Evolutionary conservation across 2,113 vertebrate species (phyloP).

Genomic region (Zapornia atra): DNA sequence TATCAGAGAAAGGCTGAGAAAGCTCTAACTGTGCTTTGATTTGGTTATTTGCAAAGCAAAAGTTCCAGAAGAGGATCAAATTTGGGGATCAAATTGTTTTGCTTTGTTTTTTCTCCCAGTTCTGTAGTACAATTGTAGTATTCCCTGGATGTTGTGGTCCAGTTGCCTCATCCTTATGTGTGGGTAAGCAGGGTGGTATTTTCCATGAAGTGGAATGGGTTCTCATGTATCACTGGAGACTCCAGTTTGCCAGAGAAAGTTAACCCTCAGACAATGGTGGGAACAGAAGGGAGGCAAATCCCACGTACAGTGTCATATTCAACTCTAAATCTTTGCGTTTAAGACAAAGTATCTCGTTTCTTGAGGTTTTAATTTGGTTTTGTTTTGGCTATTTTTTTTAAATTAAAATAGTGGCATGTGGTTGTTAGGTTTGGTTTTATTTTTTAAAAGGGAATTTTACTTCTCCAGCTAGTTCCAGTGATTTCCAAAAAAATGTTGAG

Average conservation of each 20-base stretch:
- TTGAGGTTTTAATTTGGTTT: neutral
- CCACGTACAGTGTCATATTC: neutral
- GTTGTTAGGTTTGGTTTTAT: neutral
- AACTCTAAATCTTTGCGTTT: neutral
- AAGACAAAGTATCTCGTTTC: neutral
- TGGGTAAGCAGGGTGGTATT: neutral
- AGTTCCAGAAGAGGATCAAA: neutral
- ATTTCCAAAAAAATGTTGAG: neutral
- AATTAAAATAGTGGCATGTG: neutral
- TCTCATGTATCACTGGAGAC: neutral
- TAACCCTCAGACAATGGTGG: neutral
- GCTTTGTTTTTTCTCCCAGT: neutral
- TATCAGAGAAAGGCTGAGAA: neutral
- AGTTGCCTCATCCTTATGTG: neutral
- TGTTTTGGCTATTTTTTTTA: neutral
- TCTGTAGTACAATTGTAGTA: neutral
- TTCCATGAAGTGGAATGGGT: neutral
- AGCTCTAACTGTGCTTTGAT: neutral
- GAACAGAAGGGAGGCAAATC: neutral
- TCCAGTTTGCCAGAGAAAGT: neutral
- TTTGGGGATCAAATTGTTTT: neutral
- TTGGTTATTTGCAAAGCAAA: neutral
- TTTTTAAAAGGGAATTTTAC: neutral
- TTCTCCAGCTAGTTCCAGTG: neutral
- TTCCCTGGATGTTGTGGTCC: neutral